Conservation (phyloP, 30 jellyfish, hydroid and myxozoan genomes). For the Aurelia coerulea region DNA sequence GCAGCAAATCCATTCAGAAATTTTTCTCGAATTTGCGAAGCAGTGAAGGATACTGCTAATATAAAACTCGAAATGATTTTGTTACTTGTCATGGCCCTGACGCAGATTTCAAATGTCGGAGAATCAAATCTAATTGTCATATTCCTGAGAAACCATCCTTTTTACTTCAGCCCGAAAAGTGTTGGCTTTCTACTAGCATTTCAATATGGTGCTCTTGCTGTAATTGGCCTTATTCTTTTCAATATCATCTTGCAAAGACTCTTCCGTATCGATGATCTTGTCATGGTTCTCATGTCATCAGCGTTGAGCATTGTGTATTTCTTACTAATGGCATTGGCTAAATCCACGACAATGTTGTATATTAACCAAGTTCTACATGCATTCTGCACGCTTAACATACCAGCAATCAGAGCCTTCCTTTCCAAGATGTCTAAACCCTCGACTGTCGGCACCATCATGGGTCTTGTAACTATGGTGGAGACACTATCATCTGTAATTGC, state of each 20-base stretch:
- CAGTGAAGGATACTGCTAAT: constrained; percentile 15
- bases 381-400: constrained; percentile 19
- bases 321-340: constrained; percentile 27
- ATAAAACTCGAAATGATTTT: constrained; percentile 9
- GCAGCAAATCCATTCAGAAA: constrained; percentile 41
- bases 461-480: constrained; percentile 31
- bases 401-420: constrained; percentile 33
- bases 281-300: constrained; percentile 18
- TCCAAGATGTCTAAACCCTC: constrained; percentile 36
- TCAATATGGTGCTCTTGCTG: constrained; percentile 18
- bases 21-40: constrained; percentile 2
- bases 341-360: constrained; percentile 26
- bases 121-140: constrained; percentile 25
- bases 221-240: constrained; percentile 36
- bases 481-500: constrained; percentile 32
- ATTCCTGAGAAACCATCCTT: constrained; percentile 24
- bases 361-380: constrained; percentile 23
- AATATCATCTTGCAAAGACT: constrained; percentile 27
- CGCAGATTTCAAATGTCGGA: constrained; percentile 13
- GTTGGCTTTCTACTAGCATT: constrained; percentile 34
- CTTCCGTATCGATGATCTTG: constrained; percentile 27
- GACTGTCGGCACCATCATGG: constrained; percentile 26
- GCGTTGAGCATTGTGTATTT: constrained; percentile 11
- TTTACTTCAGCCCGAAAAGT: constrained; percentile 7
- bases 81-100: constrained; percentile 14